Base-by-base conservation (phyloP, 2,888 invertebrate species). In the Amphiduros pacificus region DNA sequence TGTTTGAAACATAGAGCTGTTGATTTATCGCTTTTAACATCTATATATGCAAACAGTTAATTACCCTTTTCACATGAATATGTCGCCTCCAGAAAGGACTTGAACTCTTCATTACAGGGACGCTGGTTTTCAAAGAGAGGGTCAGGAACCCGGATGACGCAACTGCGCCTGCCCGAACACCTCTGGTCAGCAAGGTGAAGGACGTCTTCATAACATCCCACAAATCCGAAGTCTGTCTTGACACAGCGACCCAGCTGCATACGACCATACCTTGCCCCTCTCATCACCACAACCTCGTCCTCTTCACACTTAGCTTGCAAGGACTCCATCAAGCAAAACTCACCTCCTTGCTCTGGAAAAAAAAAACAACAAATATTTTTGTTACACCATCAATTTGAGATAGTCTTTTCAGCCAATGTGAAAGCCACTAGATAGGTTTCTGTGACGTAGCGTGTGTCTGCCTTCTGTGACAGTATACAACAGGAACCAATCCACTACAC, bases 81-180 rank as follows among this genome's bases (percentile, higher is more conserved):
- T 2, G 41, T 24, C 5, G 64, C 58, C 48, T 64, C 61, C 9
- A 64, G 61, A 55, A 61, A 64, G 20, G 50, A 55, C 61, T 64
- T 64, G 27, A 64, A 54, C 36, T 64, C 64, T 44, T 64, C 64
- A 27, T 61, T 64, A 28, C 64, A 64, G 17, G 64, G 64, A 5
- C 51, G 29, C 1, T 54, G 58, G 2, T 40, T 44, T 29, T 64
- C 64, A 1, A 64, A 54, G 14, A 50, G 36, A 2, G 57, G 57
- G 41, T 64, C 64, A 27, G 64, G 64, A 4, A 64, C 59, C 6
- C 55, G 51, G 40, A 64, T 61, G 40, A 61, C 61, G 26, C 64
- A 64, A 24, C 57, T 20, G 28, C 61, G 40, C 36, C 56, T 61
- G 17, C 64, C 64, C 5, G 64, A 64, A 50, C 64, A 64, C 20